Conservation (phyloP, 2,113 vertebrate species). For the Tinamus guttatus region DNA sequence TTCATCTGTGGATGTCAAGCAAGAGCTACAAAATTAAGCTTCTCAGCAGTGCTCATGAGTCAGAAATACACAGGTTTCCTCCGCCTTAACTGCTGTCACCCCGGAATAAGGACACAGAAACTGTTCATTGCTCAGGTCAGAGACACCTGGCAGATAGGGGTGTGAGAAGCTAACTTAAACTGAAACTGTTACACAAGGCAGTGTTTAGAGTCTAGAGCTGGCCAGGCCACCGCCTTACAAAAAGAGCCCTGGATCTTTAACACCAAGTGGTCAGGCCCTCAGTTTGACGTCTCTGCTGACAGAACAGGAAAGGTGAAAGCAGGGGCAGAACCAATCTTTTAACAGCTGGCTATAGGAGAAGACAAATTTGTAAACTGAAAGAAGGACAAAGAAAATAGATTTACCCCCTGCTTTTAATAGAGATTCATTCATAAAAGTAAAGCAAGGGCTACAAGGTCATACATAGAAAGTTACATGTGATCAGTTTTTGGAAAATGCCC, state of each 20-base stretch:
- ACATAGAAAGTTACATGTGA: constrained; percentile 65
- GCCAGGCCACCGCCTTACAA: constrained; percentile 62
- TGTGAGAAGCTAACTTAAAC: constrained; percentile 40
- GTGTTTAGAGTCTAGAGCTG: constrained; percentile 52
- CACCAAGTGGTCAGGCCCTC: constrained; percentile 68
- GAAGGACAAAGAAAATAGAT: constrained; percentile 72
- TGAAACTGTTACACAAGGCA: constrained; percentile 44
- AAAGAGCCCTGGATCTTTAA: constrained; percentile 68
- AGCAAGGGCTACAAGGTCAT: constrained; percentile 63
- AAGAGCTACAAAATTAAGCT: not conserved
- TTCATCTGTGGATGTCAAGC: not conserved
- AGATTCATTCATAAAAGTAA: constrained; percentile 72
- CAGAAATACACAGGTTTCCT: not conserved
- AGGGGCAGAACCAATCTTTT: constrained; percentile 75
- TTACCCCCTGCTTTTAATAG: constrained; percentile 72
- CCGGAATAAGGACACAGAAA: constrained; percentile 25
- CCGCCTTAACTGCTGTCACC: constrained; percentile 25
- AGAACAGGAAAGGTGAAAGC: constrained; percentile 73
- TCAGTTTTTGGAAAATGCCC: constrained; percentile 54
- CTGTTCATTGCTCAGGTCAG: constrained; percentile 41
- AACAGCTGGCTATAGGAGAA: constrained; percentile 73
- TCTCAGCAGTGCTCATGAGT: not conserved
- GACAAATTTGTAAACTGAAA: constrained; percentile 77
- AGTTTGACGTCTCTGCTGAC: constrained; percentile 70
- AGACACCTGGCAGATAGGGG: not conserved